Evolutionary conservation across 2,797 vertebrate genomes (phyloP), one percentile per base, ranked within the genome.

Genomic region (Gallinago stenura): DNA sequence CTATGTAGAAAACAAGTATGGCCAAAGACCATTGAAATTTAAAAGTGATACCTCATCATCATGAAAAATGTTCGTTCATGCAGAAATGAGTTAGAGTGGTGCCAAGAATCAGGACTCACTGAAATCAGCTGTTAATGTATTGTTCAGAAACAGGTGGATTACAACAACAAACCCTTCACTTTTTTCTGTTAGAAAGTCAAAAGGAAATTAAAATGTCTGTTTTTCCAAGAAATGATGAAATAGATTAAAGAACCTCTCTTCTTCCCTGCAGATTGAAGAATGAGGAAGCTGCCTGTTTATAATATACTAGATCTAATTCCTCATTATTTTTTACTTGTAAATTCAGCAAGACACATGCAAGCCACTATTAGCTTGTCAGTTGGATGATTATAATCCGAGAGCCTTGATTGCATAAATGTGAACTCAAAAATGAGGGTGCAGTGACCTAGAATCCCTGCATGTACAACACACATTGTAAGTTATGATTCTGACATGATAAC

Each of bases 291-390:
- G 43, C 12, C 12, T n/a, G 16, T 75, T 91, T 77, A 51, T 56
- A 72, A 57, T 14, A 58, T 5, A 41, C 12, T 33, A 37, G 39
- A 20, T 50, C 31, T 51, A 70, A 88, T 72, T 77, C 24, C 30
- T 69, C 30, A n/a, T 11, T n/a, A 5, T 20, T 71, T 90, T 88
- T 73, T 7, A 17, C 19, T 46, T 41, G 26, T 51, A 51, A 51
- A 54, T 81, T 41, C 65, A 57, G 11, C 2, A 0, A 3, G 54
- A 57, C n/a, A 56, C 0, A 0, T 1, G 3, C 0, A 8, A 76
- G 48, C 22, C 15, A 6, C 68, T 58, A 18, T 3, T 43, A 76
- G 28, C 19, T 35, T 33, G 6, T 54, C 68, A 72, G 21, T 8
- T 1, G 2, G 2, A 1, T 24, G 26, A 26, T 70, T 92, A 13